These are phyloP conservation scores for Ellobium chinense DNA, from an alignment of 2,888 invertebrate species.

Conservation along the genomic window DNA sequence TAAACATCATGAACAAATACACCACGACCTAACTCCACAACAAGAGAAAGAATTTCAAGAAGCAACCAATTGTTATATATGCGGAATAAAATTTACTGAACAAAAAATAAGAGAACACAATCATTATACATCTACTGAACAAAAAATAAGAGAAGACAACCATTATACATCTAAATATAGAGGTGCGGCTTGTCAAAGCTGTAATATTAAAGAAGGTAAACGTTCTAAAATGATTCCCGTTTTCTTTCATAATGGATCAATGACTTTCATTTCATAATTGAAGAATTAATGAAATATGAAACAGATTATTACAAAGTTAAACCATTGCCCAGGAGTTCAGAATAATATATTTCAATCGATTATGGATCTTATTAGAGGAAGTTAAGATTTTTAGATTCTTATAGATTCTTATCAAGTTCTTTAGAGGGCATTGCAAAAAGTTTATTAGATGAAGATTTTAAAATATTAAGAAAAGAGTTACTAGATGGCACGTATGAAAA, in stretches of 20 bases:
- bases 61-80: background rate
- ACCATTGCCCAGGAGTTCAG: slow-evolving; percentile 20
- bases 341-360: slow-evolving; percentile 46
- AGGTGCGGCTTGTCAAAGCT: slow-evolving; percentile 44
- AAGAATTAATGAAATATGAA: slow-evolving; percentile 43
- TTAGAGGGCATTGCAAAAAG: slow-evolving; percentile 39
- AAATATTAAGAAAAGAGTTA: slow-evolving; percentile 60
- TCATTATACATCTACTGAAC: too few species aligned
- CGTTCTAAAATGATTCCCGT: slow-evolving; percentile 41
- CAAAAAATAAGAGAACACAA: too few species aligned
- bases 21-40: background rate
- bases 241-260: slow-evolving; percentile 49
- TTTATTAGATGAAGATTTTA: slow-evolving; percentile 62
- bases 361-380: slow-evolving; percentile 45
- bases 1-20: background rate
- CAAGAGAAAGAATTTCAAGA: slow-evolving; percentile 2
- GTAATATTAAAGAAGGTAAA: slow-evolving; percentile 51
- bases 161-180: slow-evolving; percentile 14
- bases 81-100: background rate
- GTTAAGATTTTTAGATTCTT: slow-evolving; percentile 38
- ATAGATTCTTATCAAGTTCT: slow-evolving; percentile 31
- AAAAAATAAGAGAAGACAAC: slow-evolving; percentile 33
- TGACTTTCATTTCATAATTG: slow-evolving; percentile 50
- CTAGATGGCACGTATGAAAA: background rate
- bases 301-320: slow-evolving; percentile 38